Percentiles rank a stretch among this genome's conserved stretches.
Conservation (phyloP, 2,113 vertebrate species). For the Perognathus longimembris region DNA sequence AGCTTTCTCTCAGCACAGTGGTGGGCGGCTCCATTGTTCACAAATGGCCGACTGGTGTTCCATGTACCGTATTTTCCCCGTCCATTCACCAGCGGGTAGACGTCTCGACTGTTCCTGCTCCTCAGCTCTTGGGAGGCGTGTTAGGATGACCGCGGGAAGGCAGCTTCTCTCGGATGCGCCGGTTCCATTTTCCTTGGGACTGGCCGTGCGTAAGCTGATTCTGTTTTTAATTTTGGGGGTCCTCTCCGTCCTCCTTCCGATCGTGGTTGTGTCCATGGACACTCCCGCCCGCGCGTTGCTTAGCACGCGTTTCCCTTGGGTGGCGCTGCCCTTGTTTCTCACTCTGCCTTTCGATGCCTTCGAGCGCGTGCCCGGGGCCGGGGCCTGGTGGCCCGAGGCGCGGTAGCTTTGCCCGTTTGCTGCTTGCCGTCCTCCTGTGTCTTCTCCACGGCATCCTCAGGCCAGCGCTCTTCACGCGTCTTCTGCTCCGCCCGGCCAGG, state of each 20-base stretch:
- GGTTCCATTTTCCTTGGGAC: not conserved
- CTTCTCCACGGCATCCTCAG: not conserved
- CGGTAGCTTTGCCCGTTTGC: not conserved
- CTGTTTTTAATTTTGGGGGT: not conserved
- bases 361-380: not conserved
- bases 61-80: not conserved
- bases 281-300: too few species aligned
- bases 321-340: not conserved
- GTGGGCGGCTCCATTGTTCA: not conserved
- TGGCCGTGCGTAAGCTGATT: not conserved
- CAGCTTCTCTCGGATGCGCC: too few species aligned
- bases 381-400: not conserved
- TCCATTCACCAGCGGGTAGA: not conserved
- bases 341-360: not conserved
- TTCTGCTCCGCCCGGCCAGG: not conserved
- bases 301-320: too few species aligned
- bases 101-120: not conserved
- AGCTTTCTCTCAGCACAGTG: not conserved
- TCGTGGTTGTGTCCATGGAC: not conserved
- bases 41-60: not conserved
- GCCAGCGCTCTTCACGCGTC: not conserved
- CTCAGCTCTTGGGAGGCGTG: not conserved
- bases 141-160: not conserved
- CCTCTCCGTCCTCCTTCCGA: not conserved
- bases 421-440: not conserved